phyloP scores from a whole-genome alignment of 2,888 invertebrate species.

The Galerucella nymphaeae region DNA sequence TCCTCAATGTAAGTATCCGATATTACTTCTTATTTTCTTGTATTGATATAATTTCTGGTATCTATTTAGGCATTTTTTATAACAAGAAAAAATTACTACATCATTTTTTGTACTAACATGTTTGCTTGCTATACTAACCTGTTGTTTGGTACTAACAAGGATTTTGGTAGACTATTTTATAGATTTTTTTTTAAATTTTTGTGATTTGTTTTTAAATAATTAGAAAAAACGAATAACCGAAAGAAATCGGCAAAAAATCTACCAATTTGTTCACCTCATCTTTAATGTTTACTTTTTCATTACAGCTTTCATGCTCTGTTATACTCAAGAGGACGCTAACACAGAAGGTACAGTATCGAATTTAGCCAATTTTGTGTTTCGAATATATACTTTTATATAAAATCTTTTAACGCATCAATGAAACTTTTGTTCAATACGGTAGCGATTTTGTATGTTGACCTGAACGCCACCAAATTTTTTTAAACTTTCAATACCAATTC shows the following conservation, averaged over 20 bases:
- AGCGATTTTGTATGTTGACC: conserved; percentile 42
- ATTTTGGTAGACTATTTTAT: conserved; percentile 9
- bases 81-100: neutral
- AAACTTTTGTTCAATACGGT: conserved; percentile 28
- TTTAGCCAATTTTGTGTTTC: conserved; percentile 46
- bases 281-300: conserved; percentile 64
- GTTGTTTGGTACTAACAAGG: conserved; percentile 8
- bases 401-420: conserved; percentile 37
- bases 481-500: neutral
- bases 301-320: conserved; percentile 95
- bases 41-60: neutral
- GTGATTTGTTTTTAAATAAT: too few species aligned
- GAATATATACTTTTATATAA: conserved; percentile 41
- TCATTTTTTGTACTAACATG: neutral
- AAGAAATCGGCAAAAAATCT: conserved; percentile 8
- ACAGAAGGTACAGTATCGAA: conserved; percentile 80
- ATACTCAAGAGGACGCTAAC: conserved; percentile 91
- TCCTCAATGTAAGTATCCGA: conserved; percentile 61
- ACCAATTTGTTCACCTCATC: conserved; percentile 13
- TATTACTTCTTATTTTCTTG: conserved; percentile 2
- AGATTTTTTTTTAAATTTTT: neutral
- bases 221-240: too few species aligned
- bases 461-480: conserved; percentile 9
- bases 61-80: neutral
- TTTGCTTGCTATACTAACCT: conserved; percentile 18